Evolutionary conservation across 2,113 vertebrate genomes (phyloP).

Genomic region (Microcebus ravelobensis): DNA sequence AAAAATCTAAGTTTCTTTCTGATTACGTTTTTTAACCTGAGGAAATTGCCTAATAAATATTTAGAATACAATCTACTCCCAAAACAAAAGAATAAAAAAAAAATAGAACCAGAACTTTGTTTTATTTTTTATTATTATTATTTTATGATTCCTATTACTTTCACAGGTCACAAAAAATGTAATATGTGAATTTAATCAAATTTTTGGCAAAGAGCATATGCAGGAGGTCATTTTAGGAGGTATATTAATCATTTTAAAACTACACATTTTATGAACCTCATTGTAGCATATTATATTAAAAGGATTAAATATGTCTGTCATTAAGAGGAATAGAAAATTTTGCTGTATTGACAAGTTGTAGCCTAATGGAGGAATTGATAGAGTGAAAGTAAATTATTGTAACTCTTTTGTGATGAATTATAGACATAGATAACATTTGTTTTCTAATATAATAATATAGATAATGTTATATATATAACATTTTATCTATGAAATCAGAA

Average conservation of each 20-base stretch:
- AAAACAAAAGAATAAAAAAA: slow-evolving; percentile 24
- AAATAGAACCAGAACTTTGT: background rate
- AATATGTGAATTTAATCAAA: slow-evolving; percentile 61
- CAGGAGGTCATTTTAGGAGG: slow-evolving; percentile 38
- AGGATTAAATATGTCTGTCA: slow-evolving; percentile 45
- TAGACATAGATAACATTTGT: too few relatives aligned
- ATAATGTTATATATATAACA: too few relatives aligned
- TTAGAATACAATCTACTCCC: background rate
- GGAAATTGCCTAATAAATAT: slow-evolving; percentile 25
- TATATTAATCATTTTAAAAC: slow-evolving; percentile 61
- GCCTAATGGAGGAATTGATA: background rate
- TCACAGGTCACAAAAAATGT: slow-evolving; percentile 30
- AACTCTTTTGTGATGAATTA: background rate
- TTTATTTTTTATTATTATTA: background rate
- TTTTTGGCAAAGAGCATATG: slow-evolving; percentile 55
- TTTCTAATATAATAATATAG: too few relatives aligned
- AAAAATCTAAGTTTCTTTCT: slow-evolving; percentile 22
- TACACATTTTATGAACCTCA: slow-evolving; percentile 54
- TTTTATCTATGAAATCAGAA: background rate
- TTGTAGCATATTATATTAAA: slow-evolving; percentile 34
- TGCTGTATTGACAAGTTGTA: slow-evolving; percentile 28
- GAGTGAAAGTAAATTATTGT: slow-evolving; percentile 22
- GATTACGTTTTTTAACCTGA: background rate
- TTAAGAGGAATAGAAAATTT: background rate
- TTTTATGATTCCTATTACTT: slow-evolving; percentile 48